Evolutionary conservation across 2,888 invertebrate genomes (phyloP).

Genomic region (Spilosoma lubricipeda): DNA sequence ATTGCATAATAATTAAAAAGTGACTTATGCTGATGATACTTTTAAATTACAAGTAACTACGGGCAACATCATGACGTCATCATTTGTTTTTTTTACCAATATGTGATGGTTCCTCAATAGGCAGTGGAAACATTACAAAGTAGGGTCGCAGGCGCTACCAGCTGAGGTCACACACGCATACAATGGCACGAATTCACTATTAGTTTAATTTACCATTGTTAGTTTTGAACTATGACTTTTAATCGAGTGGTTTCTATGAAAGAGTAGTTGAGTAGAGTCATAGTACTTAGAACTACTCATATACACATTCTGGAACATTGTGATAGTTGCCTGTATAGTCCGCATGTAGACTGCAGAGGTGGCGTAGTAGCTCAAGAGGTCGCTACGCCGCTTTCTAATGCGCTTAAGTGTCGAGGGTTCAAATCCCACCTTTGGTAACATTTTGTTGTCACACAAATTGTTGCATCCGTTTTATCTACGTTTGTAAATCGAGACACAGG

Average conservation of each 20-base stretch:
- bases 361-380: too few species aligned
- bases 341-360: too few species aligned
- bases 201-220: conserved; percentile 19
- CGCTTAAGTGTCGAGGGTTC: too few species aligned
- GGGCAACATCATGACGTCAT: neutral
- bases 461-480: too few species aligned
- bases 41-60: neutral
- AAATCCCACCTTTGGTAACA: too few species aligned
- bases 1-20: too few species aligned
- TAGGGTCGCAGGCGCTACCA: conserved; percentile 15
- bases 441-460: too few species aligned
- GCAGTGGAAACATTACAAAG: neutral
- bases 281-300: neutral
- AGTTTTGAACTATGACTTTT: conserved; percentile 20
- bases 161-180: conserved; percentile 19
- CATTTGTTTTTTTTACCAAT: neutral
- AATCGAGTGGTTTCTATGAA: neutral
- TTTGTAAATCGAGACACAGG: too few species aligned
- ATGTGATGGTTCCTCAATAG: too few species aligned
- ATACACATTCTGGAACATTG: conserved; percentile 23
- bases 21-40: too few species aligned
- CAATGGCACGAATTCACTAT: conserved; percentile 24
- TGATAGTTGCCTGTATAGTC: neutral
- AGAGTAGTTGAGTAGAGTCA: neutral
- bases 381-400: too few species aligned